Conservation (phyloP, 2,888 invertebrate genomes). For the Synergus gifuensis region DNA sequence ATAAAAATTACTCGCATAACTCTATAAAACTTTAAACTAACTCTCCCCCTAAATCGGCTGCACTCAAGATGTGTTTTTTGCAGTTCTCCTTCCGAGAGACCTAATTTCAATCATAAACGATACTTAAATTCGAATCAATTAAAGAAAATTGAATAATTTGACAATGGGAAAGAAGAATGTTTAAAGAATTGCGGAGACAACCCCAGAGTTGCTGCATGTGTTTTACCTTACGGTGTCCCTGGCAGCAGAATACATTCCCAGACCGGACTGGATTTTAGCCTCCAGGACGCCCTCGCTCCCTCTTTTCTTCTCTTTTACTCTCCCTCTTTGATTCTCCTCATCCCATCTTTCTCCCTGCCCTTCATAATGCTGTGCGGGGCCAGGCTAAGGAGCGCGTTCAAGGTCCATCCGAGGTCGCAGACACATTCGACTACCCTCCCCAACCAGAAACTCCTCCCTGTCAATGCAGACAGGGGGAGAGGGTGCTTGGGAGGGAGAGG, state of each 20-base stretch:
- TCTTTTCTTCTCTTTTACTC: slow-evolving; percentile 48
- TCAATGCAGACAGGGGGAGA: slow-evolving; percentile 44
- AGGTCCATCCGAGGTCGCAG: slow-evolving; percentile 59
- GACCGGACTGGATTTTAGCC: slow-evolving; percentile 57
- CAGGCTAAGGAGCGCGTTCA: slow-evolving; percentile 59
- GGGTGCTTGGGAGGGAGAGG: slow-evolving; percentile 47
- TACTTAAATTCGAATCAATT: neutral
- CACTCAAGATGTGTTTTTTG: neutral
- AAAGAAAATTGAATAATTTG: neutral
- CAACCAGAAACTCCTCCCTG: slow-evolving; percentile 51
- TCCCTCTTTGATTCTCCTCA: slow-evolving; percentile 45
- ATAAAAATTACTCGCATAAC: neutral
- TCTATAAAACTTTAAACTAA: neutral
- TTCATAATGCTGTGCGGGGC: slow-evolving; percentile 52
- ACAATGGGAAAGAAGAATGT: neutral
- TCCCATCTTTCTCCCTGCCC: slow-evolving; percentile 40
- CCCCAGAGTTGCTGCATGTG: slow-evolving; percentile 13
- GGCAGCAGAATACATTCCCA: slow-evolving; percentile 57
- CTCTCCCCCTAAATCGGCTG: neutral
- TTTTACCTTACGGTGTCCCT: slow-evolving; percentile 53
- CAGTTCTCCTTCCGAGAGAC: neutral
- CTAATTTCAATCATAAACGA: neutral
- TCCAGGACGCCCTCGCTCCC: slow-evolving; percentile 58
- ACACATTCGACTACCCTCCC: slow-evolving; percentile 57
- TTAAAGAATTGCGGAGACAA: slow-evolving; percentile 18